Percentiles rank a stretch among this genome's conserved stretches.
Conservation (phyloP, 2,797 vertebrate species). For the Nannoperca australis region DNA sequence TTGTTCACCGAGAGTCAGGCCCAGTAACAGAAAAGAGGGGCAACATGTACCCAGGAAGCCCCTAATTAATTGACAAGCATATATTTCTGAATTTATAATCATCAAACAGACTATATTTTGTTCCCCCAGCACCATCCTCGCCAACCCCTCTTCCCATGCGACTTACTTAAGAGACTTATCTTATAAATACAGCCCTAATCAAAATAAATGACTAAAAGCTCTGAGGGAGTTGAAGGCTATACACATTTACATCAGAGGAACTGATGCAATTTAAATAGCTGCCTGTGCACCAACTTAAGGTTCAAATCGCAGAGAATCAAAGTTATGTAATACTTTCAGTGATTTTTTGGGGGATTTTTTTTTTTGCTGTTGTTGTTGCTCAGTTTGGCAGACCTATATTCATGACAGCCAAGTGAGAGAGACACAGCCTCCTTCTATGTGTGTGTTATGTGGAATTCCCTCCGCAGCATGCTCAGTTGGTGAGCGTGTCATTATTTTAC, state of each 20-base stretch:
- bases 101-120: slow-evolving; percentile 85
- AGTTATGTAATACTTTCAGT: slow-evolving; percentile 71
- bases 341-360: too few species aligned
- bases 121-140: slow-evolving; percentile 79
- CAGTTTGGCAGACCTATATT: slow-evolving; percentile 77
- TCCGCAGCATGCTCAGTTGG: slow-evolving; percentile 34
- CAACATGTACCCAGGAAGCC: slow-evolving; percentile 68
- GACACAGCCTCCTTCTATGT: slow-evolving; percentile 58
- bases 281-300: slow-evolving; percentile 61
- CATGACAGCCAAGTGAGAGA: slow-evolving; percentile 72
- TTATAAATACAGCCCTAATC: slow-evolving; percentile 89
- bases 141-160: slow-evolving; percentile 76
- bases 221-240: slow-evolving; percentile 80
- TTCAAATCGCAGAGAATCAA: slow-evolving; percentile 67
- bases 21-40: slow-evolving; percentile 72
- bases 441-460: slow-evolving; percentile 63
- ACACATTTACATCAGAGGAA: slow-evolving; percentile 81
- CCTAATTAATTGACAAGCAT: slow-evolving; percentile 87
- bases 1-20: slow-evolving; percentile 71
- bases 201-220: slow-evolving; percentile 87
- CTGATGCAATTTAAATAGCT: slow-evolving; percentile 81
- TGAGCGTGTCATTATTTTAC: slow-evolving; percentile 58
- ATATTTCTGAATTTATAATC: slow-evolving; percentile 85
- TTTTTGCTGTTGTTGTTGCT: slow-evolving; percentile 49
- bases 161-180: slow-evolving; percentile 86